Percentiles rank a stretch among this genome's conserved stretches.
Evolutionary conservation across 2,797 vertebrate genomes (phyloP).

Genomic region (Protosalanx chinensis): DNA sequence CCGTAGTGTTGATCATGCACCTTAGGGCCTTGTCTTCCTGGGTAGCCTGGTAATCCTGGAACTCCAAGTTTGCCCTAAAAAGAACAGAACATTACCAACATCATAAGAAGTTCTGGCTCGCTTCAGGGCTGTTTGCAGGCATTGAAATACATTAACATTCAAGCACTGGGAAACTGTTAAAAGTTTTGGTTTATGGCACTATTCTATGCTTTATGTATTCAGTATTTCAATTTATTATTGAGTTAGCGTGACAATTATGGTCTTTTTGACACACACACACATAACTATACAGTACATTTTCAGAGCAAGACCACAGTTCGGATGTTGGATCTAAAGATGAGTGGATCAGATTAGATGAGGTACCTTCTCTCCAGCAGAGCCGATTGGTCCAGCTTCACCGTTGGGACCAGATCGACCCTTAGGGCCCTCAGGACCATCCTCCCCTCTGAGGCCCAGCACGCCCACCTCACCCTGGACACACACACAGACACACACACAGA

Average conservation of each 20-base stretch:
- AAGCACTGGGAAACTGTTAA: not conserved
- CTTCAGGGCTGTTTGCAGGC: constrained; percentile 21
- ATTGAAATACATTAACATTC: not conserved
- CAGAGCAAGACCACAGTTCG: not conserved
- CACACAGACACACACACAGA: constrained; percentile 4
- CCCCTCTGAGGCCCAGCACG: constrained; percentile 80
- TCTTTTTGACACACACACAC: no score
- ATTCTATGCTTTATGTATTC: no score
- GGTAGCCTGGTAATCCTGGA: constrained; percentile 94
- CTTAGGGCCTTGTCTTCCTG: constrained; percentile 96
- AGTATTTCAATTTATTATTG: no score
- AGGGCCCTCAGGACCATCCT: constrained; percentile 96
- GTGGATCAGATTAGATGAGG: not conserved
- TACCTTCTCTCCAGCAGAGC: constrained; percentile 93
- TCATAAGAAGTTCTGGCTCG: constrained; percentile 18
- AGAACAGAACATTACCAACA: constrained; percentile 9
- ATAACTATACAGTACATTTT: not conserved
- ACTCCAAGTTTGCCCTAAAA: constrained; percentile 94
- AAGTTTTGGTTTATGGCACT: no score
- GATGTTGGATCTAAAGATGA: not conserved
- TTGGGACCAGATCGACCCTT: constrained; percentile 90
- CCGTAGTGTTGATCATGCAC: constrained; percentile 57
- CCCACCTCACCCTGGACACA: constrained; percentile 70
- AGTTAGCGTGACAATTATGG: no score
- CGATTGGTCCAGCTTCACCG: constrained; percentile 86